Conservation (phyloP, 1,140 invertebrate genomes). For the Neodiprion lecontei region DNA sequence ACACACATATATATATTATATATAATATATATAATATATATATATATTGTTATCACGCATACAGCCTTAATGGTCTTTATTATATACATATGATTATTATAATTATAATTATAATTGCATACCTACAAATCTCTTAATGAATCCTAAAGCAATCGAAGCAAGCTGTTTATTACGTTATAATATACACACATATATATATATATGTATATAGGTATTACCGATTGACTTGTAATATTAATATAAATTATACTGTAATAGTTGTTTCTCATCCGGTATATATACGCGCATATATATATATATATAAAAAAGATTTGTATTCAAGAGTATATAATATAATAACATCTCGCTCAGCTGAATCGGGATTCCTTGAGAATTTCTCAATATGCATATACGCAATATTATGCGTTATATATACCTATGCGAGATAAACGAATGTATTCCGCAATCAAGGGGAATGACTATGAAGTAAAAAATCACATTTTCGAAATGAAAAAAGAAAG, state of each 20-base stretch:
- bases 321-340: conserved; percentile 1
- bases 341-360: conserved; percentile 16
- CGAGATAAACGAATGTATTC: too few species aligned
- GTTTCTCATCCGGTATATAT: conserved; percentile 19
- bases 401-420: background rate
- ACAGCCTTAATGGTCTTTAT: conserved; percentile 10
- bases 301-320: conserved; percentile 2
- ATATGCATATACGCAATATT: background rate
- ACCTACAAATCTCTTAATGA: background rate
- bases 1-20: too few species aligned
- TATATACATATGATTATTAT: conserved; percentile 12
- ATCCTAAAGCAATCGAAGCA: conserved; percentile 7
- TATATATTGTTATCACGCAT: conserved; percentile 12
- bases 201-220: background rate
- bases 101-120: background rate
- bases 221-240: background rate
- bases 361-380: conserved; percentile 20
- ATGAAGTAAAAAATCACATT: too few species aligned
- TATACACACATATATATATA: too few species aligned
- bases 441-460: too few species aligned
- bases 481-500: too few species aligned
- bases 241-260: conserved; percentile 18
- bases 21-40: too few species aligned
- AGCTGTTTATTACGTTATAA: background rate
- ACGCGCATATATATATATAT: too few species aligned